A percentile compares a stretch with the other conserved stretches of the same genome.
phyloP scores from a whole-genome alignment of 2,888 invertebrate genomes.

The Pocota personata region DNA sequence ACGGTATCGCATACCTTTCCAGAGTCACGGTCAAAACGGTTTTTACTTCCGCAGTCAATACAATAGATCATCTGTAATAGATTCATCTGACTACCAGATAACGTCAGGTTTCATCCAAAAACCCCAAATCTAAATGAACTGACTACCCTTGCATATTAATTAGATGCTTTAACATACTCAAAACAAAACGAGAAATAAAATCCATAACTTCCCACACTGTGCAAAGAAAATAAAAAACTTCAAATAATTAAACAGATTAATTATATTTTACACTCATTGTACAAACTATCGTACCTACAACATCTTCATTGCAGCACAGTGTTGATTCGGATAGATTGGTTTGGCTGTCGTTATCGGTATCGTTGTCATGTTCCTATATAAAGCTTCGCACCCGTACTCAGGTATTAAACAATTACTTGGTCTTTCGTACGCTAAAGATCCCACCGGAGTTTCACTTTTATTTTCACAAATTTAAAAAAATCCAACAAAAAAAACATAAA shows the following conservation, averaged over 20 bases:
- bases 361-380: not conserved
- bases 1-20: not conserved
- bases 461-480: not conserved
- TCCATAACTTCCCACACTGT: not conserved
- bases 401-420: not conserved
- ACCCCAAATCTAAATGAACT: not conserved
- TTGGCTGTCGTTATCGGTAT: conserved; percentile 1
- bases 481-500: not conserved
- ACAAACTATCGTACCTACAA: not conserved
- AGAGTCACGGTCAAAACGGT: not conserved
- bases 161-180: not conserved
- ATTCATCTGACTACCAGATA: not conserved
- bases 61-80: not conserved
- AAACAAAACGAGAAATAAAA: not conserved
- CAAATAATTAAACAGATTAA: not conserved
- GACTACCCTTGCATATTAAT: not conserved
- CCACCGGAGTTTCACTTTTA: not conserved
- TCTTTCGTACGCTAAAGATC: not conserved
- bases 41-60: not conserved
- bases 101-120: not conserved
- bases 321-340: not conserved
- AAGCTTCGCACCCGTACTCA: not conserved
- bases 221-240: not conserved
- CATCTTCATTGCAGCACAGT: not conserved
- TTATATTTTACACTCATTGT: not conserved